Base-by-base conservation (phyloP, 2,888 invertebrate species). In the Neoscelio sp. region DNA sequence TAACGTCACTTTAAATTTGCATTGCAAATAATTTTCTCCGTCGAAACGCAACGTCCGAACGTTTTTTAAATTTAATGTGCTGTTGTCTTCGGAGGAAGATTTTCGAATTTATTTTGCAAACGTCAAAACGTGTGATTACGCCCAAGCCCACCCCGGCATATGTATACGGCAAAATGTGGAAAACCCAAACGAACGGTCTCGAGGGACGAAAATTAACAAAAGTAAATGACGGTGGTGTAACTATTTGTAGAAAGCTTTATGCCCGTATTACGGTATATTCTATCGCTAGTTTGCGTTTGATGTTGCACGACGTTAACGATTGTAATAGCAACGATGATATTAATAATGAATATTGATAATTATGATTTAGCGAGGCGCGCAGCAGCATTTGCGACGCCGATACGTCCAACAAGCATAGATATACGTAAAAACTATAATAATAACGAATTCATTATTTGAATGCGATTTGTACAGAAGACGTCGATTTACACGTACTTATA, bases 161-260 rank as follows among this genome's bases (percentile, higher is more conserved):
- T 85, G 89, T 89, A 89, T 89, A 90, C 89, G 89, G 86, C 86
- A 84, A 80, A 80, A 79, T 84, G 80, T 87, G 85, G 87, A 87
- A 85, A 86, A 87, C n/a, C n/a, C n/a, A 86, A 83, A 87, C 85
- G 87, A 87, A 87, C 86, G 87, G 7, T 87, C 87, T 85, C 12
- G 35, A 58, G 33, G 33, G 78, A 75, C 80, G 40, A 62, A 68
- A 62, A 79, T 71, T 79, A 82, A 83, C 58, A 73, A 71, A 58
- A 65, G 60, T 60, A 78, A 68, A 78, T 52, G 58, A 82, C 81
- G 74, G 81, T 83, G 86, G 84, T 87, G 84, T 85, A 88, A 85
- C 85, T 87, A 87, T 85, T 86, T 88, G 86, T 89, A 88, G 86
- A 87, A 89, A 88, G 86, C 86, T 88, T 89, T 86, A 83, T 85